Base-by-base conservation (phyloP, 2,797 vertebrate species). In the Micrastur ruficollis region DNA sequence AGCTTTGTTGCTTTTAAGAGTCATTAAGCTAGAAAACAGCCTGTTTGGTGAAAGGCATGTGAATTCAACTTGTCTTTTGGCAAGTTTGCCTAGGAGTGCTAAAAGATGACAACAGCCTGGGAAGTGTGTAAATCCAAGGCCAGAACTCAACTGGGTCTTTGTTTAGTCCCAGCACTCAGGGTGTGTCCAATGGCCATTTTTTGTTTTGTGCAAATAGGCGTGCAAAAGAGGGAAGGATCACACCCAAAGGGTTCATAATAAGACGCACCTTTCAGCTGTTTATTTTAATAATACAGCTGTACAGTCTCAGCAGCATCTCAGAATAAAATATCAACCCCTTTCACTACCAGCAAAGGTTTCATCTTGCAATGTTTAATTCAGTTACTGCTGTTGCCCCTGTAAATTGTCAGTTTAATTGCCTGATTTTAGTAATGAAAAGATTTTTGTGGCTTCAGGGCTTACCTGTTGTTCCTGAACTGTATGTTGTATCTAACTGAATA, bases 351-450 rank as follows among this genome's bases (percentile, higher is more conserved):
- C 75, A 89, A 93, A 84, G 73, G 90, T 96, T 96, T 96, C 84
- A 88, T 95, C 88, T 95, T 97, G 93, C 95, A 95, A 75, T 93
- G 91, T 95, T 95, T 94, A 91, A 97, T 96, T 97, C 96, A 96
- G 11, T 40, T 94, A 27, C 74, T 88, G 58, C 38, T 3, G 47
- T 85, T 95, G 19, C 58, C 49, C 12, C 62, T 92, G 62, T 92
- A 94, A 93, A 72, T 86, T 90, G 36, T 86, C 62, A n/a, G 70
- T 93, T 96, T 93, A 96, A 94, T 95, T 95, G 92, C 73, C 79
- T 96, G 70, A 59, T 81, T 92, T 94, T 83, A 78, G 86, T 96
- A 96, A 92, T 92, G 47, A 92, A 74, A 94, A 91, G 58, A 83
- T 76, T 90, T 95, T 65, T 94, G 58, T 91, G 85, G 34, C 80